Base-by-base conservation (phyloP, 2,113 vertebrate genomes). In the Datnioides undecimradiatus region DNA sequence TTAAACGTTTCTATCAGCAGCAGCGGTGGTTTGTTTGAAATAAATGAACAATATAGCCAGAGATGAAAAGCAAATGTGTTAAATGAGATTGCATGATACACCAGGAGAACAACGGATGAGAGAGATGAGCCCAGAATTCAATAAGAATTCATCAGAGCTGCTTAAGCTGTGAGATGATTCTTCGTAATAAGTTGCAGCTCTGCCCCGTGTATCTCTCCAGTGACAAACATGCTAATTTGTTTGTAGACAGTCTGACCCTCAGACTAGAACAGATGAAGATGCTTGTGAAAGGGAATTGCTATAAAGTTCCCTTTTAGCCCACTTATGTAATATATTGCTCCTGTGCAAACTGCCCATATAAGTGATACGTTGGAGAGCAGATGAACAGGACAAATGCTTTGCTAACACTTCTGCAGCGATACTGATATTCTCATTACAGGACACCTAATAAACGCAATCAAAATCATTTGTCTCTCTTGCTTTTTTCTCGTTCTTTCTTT, bases 1-100 rank as follows among this genome's bases (percentile, higher is more conserved):
- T 81, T 87, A 85, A 91, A 80, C 14, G 13, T 69, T 72, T 82
- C 69, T 83, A 76, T 70, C 84, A 77, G 54, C 58, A 45, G 76
- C 63, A 43, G 72, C 59, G 5, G 75, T 17, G 64, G 54, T 78
- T 87, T 57, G 68, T 77, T 76, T 72, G 51, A 80, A 87, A 79
- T 62, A 74, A 76, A 80, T 87, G 60, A 86, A 73, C 75, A 76
- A 55, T 86, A 79, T 72, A 73, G 75, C 41, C 59, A 17, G 55
- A 80, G 72, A 85, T 82, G 77, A 68, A 77, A 85, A 79, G 77
- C 38, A 80, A 60, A 84, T 73, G 76, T 36, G 49, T 72, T 74
- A 41, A 77, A 87, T 79, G 64, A 87, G 76, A 87, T 55, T 62
- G 71, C 38, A 51, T 40, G 75, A 58, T 74, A 51, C 67, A 83